phyloP scores from a whole-genome alignment of 2,797 vertebrate species.

The Eospalax fontanierii region DNA sequence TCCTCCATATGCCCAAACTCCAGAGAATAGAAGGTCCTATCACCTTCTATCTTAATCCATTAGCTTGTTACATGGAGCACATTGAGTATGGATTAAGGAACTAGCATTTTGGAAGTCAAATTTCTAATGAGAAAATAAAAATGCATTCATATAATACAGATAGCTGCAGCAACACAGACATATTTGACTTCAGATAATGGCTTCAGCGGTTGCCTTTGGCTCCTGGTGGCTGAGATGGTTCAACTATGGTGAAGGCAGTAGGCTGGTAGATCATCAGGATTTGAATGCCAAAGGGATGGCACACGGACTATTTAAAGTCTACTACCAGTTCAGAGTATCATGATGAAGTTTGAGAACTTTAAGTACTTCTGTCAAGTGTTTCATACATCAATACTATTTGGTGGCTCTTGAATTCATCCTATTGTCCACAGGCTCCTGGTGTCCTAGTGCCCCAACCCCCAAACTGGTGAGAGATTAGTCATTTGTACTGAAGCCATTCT shows the following conservation, averaged over 20 bases:
- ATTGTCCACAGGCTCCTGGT: neutral
- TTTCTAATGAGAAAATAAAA: neutral
- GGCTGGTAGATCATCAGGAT: too few species aligned
- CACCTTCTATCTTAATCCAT: neutral
- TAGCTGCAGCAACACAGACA: neutral
- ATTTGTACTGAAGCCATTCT: neutral
- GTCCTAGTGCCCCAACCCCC: neutral
- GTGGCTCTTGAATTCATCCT: neutral
- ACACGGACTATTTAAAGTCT: too few species aligned
- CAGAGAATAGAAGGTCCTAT: neutral
- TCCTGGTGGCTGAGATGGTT: neutral
- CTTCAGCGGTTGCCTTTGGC: neutral
- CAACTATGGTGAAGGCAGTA: neutral
- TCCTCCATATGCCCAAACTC: neutral
- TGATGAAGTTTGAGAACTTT: too few species aligned
- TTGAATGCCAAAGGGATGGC: too few species aligned
- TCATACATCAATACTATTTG: neutral
- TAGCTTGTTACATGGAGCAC: neutral
- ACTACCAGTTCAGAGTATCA: too few species aligned
- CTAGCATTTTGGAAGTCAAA: neutral
- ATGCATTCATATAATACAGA: neutral
- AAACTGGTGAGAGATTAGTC: too few species aligned
- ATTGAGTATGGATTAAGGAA: neutral
- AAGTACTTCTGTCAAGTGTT: too few species aligned
- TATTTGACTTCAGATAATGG: neutral